Percentiles rank a stretch among this genome's conserved stretches.
Evolutionary conservation across 1,140 invertebrate genomes (phyloP).

Genomic region (Camponotus vicinus): DNA sequence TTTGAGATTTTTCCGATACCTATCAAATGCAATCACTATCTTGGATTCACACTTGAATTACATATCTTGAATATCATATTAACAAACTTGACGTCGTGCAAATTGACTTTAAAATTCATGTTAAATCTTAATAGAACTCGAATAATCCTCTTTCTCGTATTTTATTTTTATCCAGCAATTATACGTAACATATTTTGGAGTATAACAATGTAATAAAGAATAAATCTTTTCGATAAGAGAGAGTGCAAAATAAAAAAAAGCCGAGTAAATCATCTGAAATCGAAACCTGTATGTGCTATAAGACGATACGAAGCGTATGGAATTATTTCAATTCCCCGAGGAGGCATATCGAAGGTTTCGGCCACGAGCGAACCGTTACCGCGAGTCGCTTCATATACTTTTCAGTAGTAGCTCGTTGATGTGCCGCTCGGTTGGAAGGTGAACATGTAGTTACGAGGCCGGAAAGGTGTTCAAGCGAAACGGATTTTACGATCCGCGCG

Average conservation of each 20-base stretch:
- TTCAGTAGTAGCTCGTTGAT: constrained; percentile 54
- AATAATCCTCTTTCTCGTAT: neutral
- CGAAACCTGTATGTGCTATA: neutral
- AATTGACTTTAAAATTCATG: neutral
- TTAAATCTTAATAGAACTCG: neutral
- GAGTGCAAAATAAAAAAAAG: neutral
- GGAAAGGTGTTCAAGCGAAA: constrained; percentile 62
- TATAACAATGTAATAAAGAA: neutral
- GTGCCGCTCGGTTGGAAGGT: neutral
- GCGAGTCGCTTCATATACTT: constrained; percentile 44
- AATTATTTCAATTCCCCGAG: constrained; percentile 5
- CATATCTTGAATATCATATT: neutral
- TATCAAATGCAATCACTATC: neutral
- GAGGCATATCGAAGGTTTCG: neutral
- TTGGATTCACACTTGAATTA: neutral
- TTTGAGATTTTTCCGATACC: neutral
- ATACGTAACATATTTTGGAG: neutral
- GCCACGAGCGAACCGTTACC: constrained; percentile 15
- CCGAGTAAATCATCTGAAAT: neutral
- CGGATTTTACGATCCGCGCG: constrained; percentile 70
- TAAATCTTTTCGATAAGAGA: neutral
- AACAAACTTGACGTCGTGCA: neutral
- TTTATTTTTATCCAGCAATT: neutral
- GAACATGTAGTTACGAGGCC: neutral
- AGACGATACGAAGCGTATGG: neutral